Conservation (phyloP, 2,797 vertebrate species). For the Pangasius macronema region DNA sequence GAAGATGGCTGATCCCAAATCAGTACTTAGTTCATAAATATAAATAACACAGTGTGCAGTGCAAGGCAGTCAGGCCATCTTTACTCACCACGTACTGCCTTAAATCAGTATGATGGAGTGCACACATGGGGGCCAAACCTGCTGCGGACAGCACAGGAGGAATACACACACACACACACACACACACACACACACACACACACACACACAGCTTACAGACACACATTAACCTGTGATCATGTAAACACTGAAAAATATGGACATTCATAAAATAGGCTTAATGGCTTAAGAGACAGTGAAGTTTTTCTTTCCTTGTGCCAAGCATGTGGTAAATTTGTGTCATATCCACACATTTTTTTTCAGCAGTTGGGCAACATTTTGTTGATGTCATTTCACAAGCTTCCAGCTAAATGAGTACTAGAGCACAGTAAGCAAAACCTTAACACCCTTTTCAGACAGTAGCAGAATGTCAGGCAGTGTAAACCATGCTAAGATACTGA, state of each 20-base stretch:
- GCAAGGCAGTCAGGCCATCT: not conserved
- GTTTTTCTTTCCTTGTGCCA: not conserved
- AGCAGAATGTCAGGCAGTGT: not conserved
- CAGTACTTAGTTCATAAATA: not conserved
- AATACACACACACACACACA: not conserved
- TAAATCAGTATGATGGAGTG: slow-evolving; percentile 27
- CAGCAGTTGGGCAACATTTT: not conserved
- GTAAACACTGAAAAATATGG: slow-evolving; percentile 3
- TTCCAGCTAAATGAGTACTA: not conserved
- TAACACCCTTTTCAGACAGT: not conserved
- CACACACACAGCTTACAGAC: not conserved
- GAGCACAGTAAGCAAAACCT: not conserved
- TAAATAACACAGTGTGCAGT: not conserved
- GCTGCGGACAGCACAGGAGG: not conserved
- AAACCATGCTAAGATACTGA: slow-evolving; percentile 12
- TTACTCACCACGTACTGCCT: not conserved
- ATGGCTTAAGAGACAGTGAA: not conserved
- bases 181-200: too few relatives aligned
- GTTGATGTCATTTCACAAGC: not conserved
- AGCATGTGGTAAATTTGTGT: not conserved
- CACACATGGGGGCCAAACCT: not conserved
- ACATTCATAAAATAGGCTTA: slow-evolving; percentile 5
- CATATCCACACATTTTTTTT: not conserved
- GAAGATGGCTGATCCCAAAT: not conserved
- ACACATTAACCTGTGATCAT: not conserved